Conservation (phyloP, 2,888 invertebrate genomes). For the Agriotes lineatus region DNA sequence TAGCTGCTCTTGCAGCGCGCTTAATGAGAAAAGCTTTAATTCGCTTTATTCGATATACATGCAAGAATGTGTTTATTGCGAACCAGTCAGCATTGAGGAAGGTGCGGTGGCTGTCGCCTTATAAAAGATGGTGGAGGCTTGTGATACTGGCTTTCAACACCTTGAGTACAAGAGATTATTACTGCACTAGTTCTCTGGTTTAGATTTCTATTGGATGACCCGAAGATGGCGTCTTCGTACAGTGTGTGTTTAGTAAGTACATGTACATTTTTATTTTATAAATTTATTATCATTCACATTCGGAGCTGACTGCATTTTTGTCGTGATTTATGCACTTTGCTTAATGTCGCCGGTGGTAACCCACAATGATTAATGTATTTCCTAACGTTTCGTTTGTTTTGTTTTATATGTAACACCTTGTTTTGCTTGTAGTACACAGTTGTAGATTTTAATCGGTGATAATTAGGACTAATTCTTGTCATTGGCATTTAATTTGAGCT, state of each 20-base stretch:
- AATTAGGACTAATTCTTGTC: too few relatives aligned
- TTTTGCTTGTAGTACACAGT: not conserved
- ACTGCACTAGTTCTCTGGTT: not conserved
- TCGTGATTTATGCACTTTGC: not conserved
- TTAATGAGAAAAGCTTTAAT: slow-evolving; percentile 20
- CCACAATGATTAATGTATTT: not conserved
- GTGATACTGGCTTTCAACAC: slow-evolving; percentile 44
- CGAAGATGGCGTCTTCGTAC: slow-evolving; percentile 5
- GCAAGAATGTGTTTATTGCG: slow-evolving; percentile 58
- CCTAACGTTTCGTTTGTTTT: not conserved
- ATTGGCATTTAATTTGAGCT: too few relatives aligned
- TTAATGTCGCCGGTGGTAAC: not conserved
- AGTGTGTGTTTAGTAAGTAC: slow-evolving; percentile 8
- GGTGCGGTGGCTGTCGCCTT: slow-evolving; percentile 53
- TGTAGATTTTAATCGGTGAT: not conserved
- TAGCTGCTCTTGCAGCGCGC: not conserved
- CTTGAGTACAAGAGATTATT: slow-evolving; percentile 38
- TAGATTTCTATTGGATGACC: not conserved
- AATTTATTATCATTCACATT: not conserved
- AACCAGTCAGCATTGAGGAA: slow-evolving; percentile 61
- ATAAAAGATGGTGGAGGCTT: slow-evolving; percentile 36
- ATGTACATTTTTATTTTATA: not conserved
- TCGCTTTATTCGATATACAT: slow-evolving; percentile 39
- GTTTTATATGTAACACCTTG: not conserved
- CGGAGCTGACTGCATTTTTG: not conserved